A percentile compares a stretch with the other conserved stretches of the same genome.
Evolutionary conservation across 1,140 invertebrate genomes (phyloP).

Genomic region (Branchinecta lynchi): DNA sequence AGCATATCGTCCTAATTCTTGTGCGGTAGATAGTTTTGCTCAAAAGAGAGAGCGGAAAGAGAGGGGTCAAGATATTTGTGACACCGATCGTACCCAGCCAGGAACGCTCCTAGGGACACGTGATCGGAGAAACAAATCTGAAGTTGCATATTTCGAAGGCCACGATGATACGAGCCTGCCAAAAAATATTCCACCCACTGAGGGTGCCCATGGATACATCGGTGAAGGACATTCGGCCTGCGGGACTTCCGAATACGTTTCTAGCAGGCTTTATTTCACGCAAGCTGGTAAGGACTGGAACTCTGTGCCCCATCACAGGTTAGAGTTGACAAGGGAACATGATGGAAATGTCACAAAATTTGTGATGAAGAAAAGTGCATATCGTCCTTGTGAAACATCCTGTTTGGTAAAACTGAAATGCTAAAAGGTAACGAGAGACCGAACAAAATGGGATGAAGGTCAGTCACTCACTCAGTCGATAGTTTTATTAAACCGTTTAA

Average conservation of each 20-base stretch:
- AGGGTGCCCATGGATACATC: too few relatives aligned
- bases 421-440: background rate
- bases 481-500: too few relatives aligned
- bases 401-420: background rate
- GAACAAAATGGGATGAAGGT: background rate
- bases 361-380: constrained; percentile 3
- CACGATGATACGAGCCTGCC: too few relatives aligned
- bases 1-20: background rate
- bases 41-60: too few relatives aligned
- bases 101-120: too few relatives aligned
- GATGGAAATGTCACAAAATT: background rate
- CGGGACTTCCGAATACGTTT: background rate
- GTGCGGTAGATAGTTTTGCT: background rate
- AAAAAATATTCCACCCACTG: too few relatives aligned
- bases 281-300: background rate
- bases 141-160: too few relatives aligned
- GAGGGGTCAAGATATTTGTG: too few relatives aligned
- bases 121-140: too few relatives aligned
- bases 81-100: too few relatives aligned
- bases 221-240: too few relatives aligned
- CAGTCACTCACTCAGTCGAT: too few relatives aligned
- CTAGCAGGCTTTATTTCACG: background rate
- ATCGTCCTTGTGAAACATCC: background rate
- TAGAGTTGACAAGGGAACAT: background rate
- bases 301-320: background rate